These are phyloP conservation scores for Andinoacara biseriatus DNA, from an alignment of 2,113 vertebrate species.

Conservation along the genomic window DNA sequence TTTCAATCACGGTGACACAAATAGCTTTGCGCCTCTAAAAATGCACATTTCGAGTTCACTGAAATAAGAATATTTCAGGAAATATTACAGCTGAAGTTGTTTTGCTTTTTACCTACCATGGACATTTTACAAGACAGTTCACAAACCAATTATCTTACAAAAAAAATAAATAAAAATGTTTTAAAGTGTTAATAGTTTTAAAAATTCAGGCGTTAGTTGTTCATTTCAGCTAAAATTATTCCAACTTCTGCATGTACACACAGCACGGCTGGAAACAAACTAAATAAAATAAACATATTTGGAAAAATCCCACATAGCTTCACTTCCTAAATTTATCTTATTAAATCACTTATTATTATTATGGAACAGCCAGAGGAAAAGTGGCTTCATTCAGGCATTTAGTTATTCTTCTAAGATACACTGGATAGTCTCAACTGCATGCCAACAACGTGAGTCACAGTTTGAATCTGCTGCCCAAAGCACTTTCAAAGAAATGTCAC, in stretches of 20 bases:
- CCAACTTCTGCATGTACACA: neutral
- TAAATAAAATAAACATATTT: neutral
- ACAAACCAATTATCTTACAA: neutral
- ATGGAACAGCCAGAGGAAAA: neutral
- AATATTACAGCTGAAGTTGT: neutral
- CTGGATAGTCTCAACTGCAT: neutral
- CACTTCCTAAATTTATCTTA: neutral
- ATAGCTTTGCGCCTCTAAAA: neutral
- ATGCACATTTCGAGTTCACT: neutral
- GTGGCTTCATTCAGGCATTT: neutral
- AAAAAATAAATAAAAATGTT: neutral
- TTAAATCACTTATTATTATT: neutral
- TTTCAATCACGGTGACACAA: neutral
- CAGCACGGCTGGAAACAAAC: neutral
- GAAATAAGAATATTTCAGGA: neutral
- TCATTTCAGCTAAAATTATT: slow-evolving; percentile 4
- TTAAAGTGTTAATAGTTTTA: neutral
- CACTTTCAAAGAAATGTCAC: slow-evolving; percentile 68
- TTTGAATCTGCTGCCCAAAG: slow-evolving; percentile 55
- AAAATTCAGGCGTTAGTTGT: neutral
- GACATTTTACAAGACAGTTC: neutral
- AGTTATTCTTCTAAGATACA: slow-evolving; percentile 9
- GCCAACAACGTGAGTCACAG: slow-evolving; percentile 56
- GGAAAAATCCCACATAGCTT: neutral
- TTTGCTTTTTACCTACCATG: neutral